phyloP scores from a whole-genome alignment of 2,888 invertebrate genomes.

The Cabera pusaria region DNA sequence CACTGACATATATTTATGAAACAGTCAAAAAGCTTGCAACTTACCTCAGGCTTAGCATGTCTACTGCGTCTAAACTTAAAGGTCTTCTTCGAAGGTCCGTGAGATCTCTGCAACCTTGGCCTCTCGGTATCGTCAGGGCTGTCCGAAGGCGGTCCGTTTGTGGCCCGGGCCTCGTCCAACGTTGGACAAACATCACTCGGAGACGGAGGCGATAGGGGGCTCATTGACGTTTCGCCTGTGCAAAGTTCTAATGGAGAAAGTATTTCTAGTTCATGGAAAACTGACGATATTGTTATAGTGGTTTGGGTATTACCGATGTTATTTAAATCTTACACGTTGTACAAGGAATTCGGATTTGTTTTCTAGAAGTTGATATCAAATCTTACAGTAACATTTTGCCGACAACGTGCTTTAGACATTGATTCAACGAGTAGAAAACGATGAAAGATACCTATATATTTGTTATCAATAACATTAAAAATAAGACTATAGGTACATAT shows the following conservation, averaged over 20 bases:
- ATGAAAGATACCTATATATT: no score
- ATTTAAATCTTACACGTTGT: no score
- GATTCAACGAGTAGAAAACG: no score
- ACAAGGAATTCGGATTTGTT: no score
- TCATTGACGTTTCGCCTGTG: constrained; percentile 89
- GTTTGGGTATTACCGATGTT: no score
- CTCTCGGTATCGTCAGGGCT: constrained; percentile 62
- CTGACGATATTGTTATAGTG: constrained; percentile 2
- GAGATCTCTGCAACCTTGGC: constrained; percentile 93
- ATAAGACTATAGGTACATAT: no score
- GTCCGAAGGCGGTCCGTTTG: constrained; percentile 30
- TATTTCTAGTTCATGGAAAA: constrained; percentile 16
- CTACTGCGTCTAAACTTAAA: constrained; percentile 93
- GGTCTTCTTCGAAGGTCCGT: constrained; percentile 96
- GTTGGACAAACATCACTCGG: constrained; percentile 79
- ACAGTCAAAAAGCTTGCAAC: no score
- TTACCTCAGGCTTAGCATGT: constrained; percentile 88
- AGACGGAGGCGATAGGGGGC: constrained; percentile 87
- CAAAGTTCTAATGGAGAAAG: constrained; percentile 17
- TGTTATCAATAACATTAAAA: no score
- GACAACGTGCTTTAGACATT: no score
- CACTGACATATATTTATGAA: no score
- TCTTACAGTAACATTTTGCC: no score
- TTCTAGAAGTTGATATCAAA: no score
- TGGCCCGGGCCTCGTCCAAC: constrained; percentile 40